Base-by-base conservation (phyloP, 2,888 invertebrate species). In the Clistopyga incitator region DNA sequence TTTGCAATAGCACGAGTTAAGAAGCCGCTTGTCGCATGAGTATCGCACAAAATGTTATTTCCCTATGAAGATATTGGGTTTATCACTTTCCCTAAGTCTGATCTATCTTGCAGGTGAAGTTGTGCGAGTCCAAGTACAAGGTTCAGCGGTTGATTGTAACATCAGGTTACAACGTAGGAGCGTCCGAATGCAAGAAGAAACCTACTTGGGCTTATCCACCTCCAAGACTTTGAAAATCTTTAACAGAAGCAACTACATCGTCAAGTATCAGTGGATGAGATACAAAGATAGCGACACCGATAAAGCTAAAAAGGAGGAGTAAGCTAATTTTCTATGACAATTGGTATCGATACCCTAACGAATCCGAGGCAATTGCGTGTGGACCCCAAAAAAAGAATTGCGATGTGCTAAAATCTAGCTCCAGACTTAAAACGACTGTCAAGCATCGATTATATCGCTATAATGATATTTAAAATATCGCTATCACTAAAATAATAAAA, bases 231-330 rank as follows among this genome's bases (percentile, higher is more conserved):
- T 95, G 25, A 94, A 94, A 85, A 93, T 96, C 65, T 90, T 90
- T 18, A 96, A 96, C 88, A 94, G 94, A 82, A 95, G 95, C 15
- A 90, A 94, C 38, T 94, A 94, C 85, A 54, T 93, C 6, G 92
- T 95, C 1, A 94, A 94, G 0, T 96, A 94, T 86, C 93, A 94
- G 87, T 96, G 96, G 94, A 95, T 95, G 94, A 93, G 93, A 84
- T 94, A 95, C 85, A 92, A 94, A 50, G 93, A 87, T 18, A 50
- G 90, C 38, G 90, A 94, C 23, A 93, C 92, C 67, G 91, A 94
- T 50, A 94, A 94, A 91, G 88, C 89, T 42, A 82, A 87, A 84
- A 88, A 77, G 78, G 84, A 88, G 75, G 81, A 87, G 92, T 92
- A 85, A 34, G 45, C 18, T n/a, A 23, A 45, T 2, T 47, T 34